These are phyloP conservation scores for Bombus impatiens DNA, from an alignment of 1,140 invertebrate species.

Conservation along the genomic window DNA sequence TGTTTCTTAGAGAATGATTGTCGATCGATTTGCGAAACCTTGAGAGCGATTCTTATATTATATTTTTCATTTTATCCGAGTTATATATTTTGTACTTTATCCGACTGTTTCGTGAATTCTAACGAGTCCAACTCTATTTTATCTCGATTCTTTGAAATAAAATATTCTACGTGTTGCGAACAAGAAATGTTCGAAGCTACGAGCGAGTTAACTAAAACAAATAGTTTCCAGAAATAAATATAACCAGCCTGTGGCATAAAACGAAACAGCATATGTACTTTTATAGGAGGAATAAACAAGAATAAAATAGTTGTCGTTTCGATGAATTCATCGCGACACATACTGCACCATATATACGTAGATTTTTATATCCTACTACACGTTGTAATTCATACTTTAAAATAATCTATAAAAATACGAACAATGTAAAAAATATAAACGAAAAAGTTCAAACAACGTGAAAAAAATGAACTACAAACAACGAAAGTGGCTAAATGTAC, in stretches of 20 bases:
- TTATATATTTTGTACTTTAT: background rate
- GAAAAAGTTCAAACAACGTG: background rate
- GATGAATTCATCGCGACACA: background rate
- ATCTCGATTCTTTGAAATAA: too few species aligned
- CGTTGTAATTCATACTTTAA: background rate
- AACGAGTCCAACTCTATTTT: too few species aligned
- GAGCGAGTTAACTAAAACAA: background rate
- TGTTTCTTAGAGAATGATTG: background rate
- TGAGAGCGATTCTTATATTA: background rate
- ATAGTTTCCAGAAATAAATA: background rate
- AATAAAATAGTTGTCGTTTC: background rate
- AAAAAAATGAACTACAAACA: background rate
- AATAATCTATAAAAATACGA: background rate
- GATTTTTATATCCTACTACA: background rate
- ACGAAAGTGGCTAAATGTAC: background rate
- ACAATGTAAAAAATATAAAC: background rate
- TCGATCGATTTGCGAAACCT: background rate
- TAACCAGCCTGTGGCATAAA: background rate
- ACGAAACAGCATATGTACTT: background rate
- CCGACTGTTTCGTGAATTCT: too few species aligned
- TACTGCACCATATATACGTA: background rate
- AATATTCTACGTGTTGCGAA: background rate
- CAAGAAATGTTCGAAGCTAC: background rate
- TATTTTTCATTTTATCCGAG: background rate
- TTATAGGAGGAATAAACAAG: background rate